Evolutionary conservation across 2,888 invertebrate species (phyloP).

Genomic region (Xylophagus ater): DNA sequence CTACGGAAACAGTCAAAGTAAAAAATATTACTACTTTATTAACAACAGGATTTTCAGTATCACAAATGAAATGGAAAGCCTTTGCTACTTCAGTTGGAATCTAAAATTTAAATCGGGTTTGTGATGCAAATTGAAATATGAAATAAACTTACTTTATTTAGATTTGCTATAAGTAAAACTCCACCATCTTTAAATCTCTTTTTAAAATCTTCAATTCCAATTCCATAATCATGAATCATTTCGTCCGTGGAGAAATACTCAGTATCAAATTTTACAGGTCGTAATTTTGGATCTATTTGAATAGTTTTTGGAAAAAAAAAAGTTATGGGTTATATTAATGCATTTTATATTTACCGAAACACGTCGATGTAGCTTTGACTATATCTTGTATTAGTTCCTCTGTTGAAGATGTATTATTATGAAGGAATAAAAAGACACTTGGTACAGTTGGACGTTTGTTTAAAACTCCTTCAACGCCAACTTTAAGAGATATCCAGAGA

Average conservation of each 20-base stretch:
- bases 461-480: constrained; percentile 23
- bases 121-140: constrained; percentile 2
- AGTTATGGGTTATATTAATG: background rate
- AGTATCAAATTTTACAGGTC: constrained; percentile 18
- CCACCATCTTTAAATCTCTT: constrained; percentile 24
- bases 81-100: constrained; percentile 31
- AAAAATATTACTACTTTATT: constrained; percentile 38
- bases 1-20: constrained; percentile 26
- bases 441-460: constrained; percentile 23
- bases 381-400: constrained; percentile 23
- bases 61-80: constrained; percentile 48
- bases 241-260: constrained; percentile 23
- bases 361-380: constrained; percentile 23
- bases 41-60: constrained; percentile 41
- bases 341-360: constrained; percentile 25
- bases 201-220: constrained; percentile 28
- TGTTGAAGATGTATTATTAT: constrained; percentile 17
- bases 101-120: constrained; percentile 18
- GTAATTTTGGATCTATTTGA: constrained; percentile 17
- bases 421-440: constrained; percentile 27
- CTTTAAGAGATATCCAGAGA: constrained; percentile 24
- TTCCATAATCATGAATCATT: constrained; percentile 26
- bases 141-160: constrained; percentile 26
- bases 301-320: background rate
- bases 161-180: constrained; percentile 28